Conservation (phyloP, 2,797 vertebrate genomes). For the Acrossocheilus wenchowensis region DNA sequence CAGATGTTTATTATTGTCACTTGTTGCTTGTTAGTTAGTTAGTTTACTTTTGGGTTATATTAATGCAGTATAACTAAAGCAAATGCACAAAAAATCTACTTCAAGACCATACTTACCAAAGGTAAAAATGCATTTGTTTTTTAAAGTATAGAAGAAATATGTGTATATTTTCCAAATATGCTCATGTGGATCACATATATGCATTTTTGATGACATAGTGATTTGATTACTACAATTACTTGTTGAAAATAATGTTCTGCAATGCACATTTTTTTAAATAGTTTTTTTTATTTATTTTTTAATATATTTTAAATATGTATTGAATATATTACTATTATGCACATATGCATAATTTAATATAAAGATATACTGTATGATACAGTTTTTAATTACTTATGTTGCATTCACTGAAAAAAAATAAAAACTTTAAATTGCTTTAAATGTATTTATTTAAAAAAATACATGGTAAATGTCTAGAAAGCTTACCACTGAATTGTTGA, state of each 20-base stretch:
- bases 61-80: background rate
- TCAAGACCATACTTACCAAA: background rate
- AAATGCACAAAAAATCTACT: background rate
- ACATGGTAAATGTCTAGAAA: background rate
- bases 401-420: background rate
- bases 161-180: background rate
- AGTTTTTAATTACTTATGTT: background rate
- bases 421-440: background rate
- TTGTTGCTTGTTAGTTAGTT: constrained; percentile 8
- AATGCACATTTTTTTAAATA: background rate
- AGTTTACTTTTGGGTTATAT: background rate
- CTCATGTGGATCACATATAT: background rate
- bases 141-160: background rate
- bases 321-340: background rate
- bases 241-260: background rate
- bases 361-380: background rate
- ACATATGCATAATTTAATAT: background rate
- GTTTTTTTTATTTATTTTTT: background rate
- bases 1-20: constrained; percentile 30
- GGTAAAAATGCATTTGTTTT: background rate
- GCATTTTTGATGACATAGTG: background rate
- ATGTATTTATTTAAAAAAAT: background rate
- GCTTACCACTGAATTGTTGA: background rate
- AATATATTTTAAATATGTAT: background rate
- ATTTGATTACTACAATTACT: background rate